Conservation (phyloP, 2,888 invertebrate genomes). For the Sesamia inferens region DNA sequence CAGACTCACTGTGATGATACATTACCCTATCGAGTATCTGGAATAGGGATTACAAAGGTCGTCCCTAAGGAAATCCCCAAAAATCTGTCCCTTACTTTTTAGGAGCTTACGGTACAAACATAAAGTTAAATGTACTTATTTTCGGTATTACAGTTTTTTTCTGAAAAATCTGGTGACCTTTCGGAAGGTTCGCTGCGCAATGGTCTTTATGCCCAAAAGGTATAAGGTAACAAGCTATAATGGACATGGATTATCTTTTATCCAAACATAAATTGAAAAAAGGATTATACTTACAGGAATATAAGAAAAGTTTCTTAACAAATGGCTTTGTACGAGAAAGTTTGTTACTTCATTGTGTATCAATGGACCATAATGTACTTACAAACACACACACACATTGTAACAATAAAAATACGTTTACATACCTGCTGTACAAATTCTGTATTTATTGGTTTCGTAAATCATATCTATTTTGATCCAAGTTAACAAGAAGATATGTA, state of each 20-base stretch:
- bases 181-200: neutral
- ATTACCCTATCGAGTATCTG: slow-evolving; percentile 45
- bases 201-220: neutral
- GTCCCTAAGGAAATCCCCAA: slow-evolving; percentile 46
- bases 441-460: no score
- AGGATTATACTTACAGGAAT: neutral
- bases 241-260: neutral
- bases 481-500: neutral
- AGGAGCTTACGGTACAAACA: slow-evolving; percentile 33
- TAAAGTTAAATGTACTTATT: slow-evolving; percentile 38
- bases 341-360: neutral
- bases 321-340: neutral
- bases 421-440: no score
- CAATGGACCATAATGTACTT: neutral
- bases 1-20: slow-evolving; percentile 52
- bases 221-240: slow-evolving; percentile 3
- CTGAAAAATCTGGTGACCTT: neutral
- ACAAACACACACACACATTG: neutral
- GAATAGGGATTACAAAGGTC: slow-evolving; percentile 54
- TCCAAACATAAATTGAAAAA: neutral
- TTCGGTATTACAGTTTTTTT: slow-evolving; percentile 29
- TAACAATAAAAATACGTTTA: no score
- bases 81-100: slow-evolving; percentile 50
- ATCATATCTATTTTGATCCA: neutral
- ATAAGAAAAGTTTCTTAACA: neutral